A percentile compares a stretch with the other conserved stretches of the same genome.
Evolutionary conservation across 1,140 invertebrate species (phyloP).

Genomic region (Proctacanthus coquilletti): DNA sequence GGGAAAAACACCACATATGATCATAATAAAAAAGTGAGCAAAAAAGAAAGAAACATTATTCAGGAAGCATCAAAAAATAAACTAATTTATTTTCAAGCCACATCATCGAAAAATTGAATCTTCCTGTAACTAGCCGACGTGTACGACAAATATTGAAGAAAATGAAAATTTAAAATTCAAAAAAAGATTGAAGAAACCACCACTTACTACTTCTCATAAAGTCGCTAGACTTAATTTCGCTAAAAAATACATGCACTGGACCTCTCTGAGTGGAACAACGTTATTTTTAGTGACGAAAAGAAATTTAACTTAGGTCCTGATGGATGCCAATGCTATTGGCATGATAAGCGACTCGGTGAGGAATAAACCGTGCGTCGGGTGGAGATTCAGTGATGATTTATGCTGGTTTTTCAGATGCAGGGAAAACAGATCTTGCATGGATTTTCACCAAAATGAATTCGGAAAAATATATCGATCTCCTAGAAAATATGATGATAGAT

Average conservation of each 20-base stretch:
- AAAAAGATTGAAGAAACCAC: too few relatives aligned
- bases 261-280: neutral
- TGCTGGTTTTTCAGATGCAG: neutral
- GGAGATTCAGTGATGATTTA: constrained; percentile 1
- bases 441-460: too few relatives aligned
- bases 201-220: too few relatives aligned
- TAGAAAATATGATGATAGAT: neutral
- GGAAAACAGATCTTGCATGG: too few relatives aligned
- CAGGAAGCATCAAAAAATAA: neutral
- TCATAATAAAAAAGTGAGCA: neutral
- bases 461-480: neutral
- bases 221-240: neutral
- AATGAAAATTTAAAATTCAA: too few relatives aligned
- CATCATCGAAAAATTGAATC: neutral
- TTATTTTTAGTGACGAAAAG: constrained; percentile 1
- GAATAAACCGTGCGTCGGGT: neutral
- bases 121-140: neutral
- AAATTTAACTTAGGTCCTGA: constrained; percentile 3
- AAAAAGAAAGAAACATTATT: neutral
- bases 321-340: constrained; percentile 1
- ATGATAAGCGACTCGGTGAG: neutral
- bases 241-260: too few relatives aligned
- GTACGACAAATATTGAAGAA: neutral
- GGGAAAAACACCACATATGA: neutral
- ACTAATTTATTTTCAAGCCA: too few relatives aligned